Evolutionary conservation across 1,140 invertebrate genomes (phyloP).

Genomic region (Ips typographus): DNA sequence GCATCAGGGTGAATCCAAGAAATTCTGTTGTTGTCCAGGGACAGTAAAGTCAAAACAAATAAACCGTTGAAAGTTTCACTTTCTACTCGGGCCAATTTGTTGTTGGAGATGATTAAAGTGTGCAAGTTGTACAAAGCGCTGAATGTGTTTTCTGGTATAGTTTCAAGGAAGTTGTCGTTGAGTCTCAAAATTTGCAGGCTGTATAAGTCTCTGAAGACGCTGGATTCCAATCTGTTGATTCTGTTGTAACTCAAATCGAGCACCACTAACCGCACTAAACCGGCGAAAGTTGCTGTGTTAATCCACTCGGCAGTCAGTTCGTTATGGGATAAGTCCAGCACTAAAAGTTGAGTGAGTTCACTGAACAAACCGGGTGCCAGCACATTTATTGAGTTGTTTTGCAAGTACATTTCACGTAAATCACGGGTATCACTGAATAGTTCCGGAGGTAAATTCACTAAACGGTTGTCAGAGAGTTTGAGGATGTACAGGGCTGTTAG

Average conservation of each 20-base stretch:
- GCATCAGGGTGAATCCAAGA: slow-evolving; percentile 75
- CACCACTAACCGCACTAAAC: slow-evolving; percentile 76
- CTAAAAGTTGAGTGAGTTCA: slow-evolving; percentile 75
- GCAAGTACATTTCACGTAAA: slow-evolving; percentile 78
- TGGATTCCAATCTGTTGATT: slow-evolving; percentile 74
- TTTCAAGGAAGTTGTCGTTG: slow-evolving; percentile 81
- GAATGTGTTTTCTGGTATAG: slow-evolving; percentile 80
- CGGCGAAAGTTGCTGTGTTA: slow-evolving; percentile 81
- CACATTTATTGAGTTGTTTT: slow-evolving; percentile 85
- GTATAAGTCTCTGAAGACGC: slow-evolving; percentile 77
- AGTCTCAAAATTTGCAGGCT: slow-evolving; percentile 79
- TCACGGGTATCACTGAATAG: slow-evolving; percentile 78
- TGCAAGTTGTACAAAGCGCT: slow-evolving; percentile 77
- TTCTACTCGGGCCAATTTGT: slow-evolving; percentile 77
- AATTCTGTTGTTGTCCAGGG: slow-evolving; percentile 82
- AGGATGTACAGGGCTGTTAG: slow-evolving; percentile 73
- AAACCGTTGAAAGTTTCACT: slow-evolving; percentile 76
- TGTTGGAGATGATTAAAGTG: slow-evolving; percentile 83
- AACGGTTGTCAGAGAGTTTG: slow-evolving; percentile 78
- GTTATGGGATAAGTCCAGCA: slow-evolving; percentile 84
- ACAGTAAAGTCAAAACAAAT: slow-evolving; percentile 73
- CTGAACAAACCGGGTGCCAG: slow-evolving; percentile 82
- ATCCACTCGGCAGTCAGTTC: slow-evolving; percentile 85
- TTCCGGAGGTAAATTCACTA: slow-evolving; percentile 79
- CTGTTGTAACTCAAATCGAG: slow-evolving; percentile 81